Evolutionary conservation across 2,113 vertebrate species (phyloP).

Genomic region (Eudyptes chrysolophus): DNA sequence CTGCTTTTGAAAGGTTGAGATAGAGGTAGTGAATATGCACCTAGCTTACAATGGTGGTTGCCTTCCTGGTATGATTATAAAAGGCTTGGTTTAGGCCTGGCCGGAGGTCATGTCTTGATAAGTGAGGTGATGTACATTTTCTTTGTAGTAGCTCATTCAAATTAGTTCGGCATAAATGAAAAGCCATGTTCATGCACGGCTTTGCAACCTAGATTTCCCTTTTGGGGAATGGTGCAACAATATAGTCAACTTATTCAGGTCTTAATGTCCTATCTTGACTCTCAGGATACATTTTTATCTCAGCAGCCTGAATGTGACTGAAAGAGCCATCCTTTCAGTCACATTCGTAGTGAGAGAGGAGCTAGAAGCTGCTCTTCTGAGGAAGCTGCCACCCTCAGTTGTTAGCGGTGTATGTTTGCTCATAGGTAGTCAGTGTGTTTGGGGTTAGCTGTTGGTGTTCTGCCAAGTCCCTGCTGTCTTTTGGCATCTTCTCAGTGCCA

Average conservation of each 20-base stretch:
- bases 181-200: neutral
- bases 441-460: neutral
- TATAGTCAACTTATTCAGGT: neutral
- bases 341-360: neutral
- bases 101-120: neutral
- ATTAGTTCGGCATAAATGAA: neutral
- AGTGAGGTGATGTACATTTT: neutral
- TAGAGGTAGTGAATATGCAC: neutral
- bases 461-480: neutral
- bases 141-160: neutral
- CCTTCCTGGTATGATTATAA: neutral
- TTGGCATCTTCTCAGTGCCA: neutral
- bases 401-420: neutral
- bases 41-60: neutral
- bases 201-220: neutral
- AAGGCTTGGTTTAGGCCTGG: neutral
- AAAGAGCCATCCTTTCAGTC: neutral
- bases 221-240: neutral
- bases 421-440: accelerated
- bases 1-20: neutral
- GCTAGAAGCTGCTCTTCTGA: neutral
- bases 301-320: neutral
- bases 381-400: neutral
- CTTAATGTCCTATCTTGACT: neutral
- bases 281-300: neutral